Conservation (phyloP, 2,888 invertebrate species). For the Neelides folsomi region DNA sequence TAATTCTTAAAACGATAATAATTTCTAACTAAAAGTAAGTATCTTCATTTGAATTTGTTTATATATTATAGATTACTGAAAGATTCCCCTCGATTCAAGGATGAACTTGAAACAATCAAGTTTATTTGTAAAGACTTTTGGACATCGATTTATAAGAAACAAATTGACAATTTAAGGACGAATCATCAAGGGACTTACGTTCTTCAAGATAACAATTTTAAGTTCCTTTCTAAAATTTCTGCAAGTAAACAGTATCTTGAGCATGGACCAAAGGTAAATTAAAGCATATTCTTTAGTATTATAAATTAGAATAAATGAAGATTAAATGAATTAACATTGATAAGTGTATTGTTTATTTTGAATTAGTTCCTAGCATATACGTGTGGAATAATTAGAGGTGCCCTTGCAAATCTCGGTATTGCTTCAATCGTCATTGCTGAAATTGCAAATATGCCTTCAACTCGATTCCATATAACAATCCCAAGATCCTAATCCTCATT, state of each 20-base stretch:
- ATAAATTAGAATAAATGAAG: neutral
- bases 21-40: neutral
- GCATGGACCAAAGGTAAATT: constrained; percentile 67
- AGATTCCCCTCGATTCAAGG: constrained; percentile 86
- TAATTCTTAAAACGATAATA: constrained; percentile 2
- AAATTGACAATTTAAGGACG: constrained; percentile 91
- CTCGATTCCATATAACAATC: constrained; percentile 83
- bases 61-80: constrained; percentile 53
- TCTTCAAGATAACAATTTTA: constrained; percentile 86
- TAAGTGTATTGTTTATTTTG: constrained; percentile 17
- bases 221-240: constrained; percentile 76
- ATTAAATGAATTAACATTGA: neutral
- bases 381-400: constrained; percentile 88
- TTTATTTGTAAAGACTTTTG: constrained; percentile 99
- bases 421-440: constrained; percentile 90
- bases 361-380: constrained; percentile 79
- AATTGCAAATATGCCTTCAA: constrained; percentile 78
- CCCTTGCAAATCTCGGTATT: constrained; percentile 84
- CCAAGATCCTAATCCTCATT: constrained; percentile 43
- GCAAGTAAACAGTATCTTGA: constrained; percentile 82
- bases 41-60: too few relatives aligned
- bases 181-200: constrained; percentile 98
- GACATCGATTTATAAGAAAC: constrained; percentile 94
- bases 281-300: constrained; percentile 27
- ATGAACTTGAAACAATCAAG: constrained; percentile 94